Evolutionary conservation across 1,140 invertebrate genomes (phyloP), one percentile per base, ranked within the genome.

Genomic region (Drosophila takahashii): DNA sequence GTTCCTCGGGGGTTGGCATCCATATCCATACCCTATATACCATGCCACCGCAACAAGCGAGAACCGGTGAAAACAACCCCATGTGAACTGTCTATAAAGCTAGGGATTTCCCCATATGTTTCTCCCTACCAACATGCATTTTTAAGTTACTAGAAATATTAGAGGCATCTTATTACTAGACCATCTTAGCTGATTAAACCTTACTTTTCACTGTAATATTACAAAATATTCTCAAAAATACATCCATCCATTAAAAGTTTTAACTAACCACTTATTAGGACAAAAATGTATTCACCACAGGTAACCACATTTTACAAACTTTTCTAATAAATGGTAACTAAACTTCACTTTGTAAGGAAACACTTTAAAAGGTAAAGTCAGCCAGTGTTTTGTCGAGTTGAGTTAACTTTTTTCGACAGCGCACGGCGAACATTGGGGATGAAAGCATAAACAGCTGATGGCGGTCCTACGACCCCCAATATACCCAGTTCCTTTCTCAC

Each of bases 381-480:
- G 45, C 37, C 37, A 66, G 62, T 18, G 15, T 65, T 67, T 65
- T 44, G 9, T 11, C n/a, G 39, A 34, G 45, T 67, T 67, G 51
- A 18, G 60, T 29, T 67, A 67, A 67, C 64, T 65, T 52, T 36
- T 50, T 34, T 37, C 13, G 15, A 18, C 45, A 15, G 32, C n/a
- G 39, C 62, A 50, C 29, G 18, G 11, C 11, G 11, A 27, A 41
- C 22, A 44, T 34, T 52, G 64, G 60, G 64, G 64, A 65, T 67
- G 64, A 65, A 67, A 44, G 29, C n/a, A 16, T 16, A 13, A 65
- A 67, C 64, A 51, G 45, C 64, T 67, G 64, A 64, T 64, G 61
- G 48, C 27, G 15, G 26, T 51, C 15, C 18, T 59, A 29, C n/a
- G 29, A 32, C 18, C 36, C 22, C 44, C 22, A 22, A 18, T 3